phyloP scores from a whole-genome alignment of 2,888 invertebrate species.

The Pelosia muscerda region DNA sequence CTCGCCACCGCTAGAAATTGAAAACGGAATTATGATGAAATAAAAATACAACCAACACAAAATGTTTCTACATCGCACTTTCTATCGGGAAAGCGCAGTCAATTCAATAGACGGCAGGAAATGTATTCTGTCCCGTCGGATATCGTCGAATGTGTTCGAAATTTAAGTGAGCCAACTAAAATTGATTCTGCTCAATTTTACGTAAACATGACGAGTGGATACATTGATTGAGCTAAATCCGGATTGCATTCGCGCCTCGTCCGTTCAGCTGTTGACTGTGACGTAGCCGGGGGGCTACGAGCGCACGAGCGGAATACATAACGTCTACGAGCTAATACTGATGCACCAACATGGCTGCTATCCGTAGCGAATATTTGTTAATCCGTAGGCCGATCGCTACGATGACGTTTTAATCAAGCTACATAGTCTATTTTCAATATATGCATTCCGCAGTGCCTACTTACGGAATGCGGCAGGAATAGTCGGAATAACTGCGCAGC shows the following conservation, averaged over 20 bases:
- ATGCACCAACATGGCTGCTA: conserved; percentile 21
- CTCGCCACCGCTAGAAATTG: conserved; percentile 79
- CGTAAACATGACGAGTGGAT: conserved; percentile 63
- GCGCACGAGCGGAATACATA: conserved; percentile 37
- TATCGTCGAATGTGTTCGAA: conserved; percentile 73
- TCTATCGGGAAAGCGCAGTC: conserved; percentile 33
- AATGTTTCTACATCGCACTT: conserved; percentile 50
- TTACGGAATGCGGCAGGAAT: conserved; percentile 41
- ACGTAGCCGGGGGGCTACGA: conserved; percentile 43
- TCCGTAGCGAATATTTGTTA: conserved; percentile 21
- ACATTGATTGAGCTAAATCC: conserved; percentile 66
- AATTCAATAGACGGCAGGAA: conserved; percentile 68
- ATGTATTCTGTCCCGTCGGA: conserved; percentile 69
- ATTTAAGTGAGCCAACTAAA: conserved; percentile 71
- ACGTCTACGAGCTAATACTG: conserved; percentile 34
- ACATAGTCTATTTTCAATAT: conserved; percentile 40
- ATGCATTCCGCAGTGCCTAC: conserved; percentile 18
- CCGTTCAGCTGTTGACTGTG: conserved; percentile 50
- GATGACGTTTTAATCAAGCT: conserved; percentile 31
- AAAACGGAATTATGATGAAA: conserved; percentile 82
- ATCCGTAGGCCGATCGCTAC: conserved; percentile 25
- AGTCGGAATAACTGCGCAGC: conserved; percentile 39
- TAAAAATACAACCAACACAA: conserved; percentile 69
- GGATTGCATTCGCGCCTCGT: conserved; percentile 55
- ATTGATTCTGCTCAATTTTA: conserved; percentile 70